Evolutionary conservation across 2,113 vertebrate species (phyloP).

Genomic region (Rhinolophus sinicus): DNA sequence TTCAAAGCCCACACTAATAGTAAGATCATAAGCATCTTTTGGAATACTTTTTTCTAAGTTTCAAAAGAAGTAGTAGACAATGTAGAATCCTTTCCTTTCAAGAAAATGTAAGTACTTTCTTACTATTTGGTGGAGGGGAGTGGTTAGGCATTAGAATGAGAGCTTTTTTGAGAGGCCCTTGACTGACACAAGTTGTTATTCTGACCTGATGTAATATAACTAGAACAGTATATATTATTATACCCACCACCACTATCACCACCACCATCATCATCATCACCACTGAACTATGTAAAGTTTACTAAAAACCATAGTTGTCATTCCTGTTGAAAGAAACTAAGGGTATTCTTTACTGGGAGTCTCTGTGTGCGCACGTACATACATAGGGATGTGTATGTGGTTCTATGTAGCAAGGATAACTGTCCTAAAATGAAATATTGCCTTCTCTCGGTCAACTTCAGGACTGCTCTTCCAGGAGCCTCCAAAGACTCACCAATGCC

Average conservation of each 20-base stretch:
- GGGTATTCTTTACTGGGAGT: not conserved
- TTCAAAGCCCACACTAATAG: not conserved
- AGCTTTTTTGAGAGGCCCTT: not conserved
- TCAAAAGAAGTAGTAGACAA: not conserved
- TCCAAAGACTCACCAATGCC: accelerated
- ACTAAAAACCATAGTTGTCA: not conserved
- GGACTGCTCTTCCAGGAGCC: not conserved
- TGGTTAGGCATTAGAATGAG: not conserved
- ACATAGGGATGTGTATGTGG: not conserved
- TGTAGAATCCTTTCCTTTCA: not conserved
- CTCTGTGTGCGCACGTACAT: not conserved
- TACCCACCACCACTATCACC: not conserved
- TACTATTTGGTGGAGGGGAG: not conserved
- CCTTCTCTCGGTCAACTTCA: not conserved
- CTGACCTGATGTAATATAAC: not conserved
- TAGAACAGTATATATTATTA: too few relatives aligned
- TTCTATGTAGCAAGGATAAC: not conserved
- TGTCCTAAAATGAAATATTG: not conserved
- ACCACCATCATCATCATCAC: not conserved
- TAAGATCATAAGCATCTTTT: not conserved
- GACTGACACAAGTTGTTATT: not conserved
- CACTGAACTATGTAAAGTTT: not conserved
- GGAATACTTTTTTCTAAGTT: not conserved
- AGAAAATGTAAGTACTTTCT: not conserved
- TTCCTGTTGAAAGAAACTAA: not conserved